Conservation (phyloP, 2,888 invertebrate species). For the Limnephilus rhombicus region DNA sequence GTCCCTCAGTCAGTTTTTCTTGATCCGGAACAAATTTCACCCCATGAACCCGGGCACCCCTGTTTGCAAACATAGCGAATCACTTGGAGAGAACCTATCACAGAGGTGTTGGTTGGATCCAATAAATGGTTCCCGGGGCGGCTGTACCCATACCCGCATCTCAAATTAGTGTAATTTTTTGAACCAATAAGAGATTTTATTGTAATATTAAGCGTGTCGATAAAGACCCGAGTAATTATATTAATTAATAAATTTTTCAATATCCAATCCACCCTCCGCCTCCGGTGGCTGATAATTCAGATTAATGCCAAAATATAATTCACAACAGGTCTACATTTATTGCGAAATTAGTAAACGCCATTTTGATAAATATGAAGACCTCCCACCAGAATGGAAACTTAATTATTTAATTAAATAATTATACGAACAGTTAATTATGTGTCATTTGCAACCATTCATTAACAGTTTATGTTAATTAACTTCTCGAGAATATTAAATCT, state of each 20-base stretch:
- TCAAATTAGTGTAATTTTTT: too few species aligned
- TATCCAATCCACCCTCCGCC: not conserved
- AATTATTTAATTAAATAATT: slow-evolving; percentile 15
- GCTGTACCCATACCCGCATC: too few species aligned
- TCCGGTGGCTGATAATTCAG: not conserved
- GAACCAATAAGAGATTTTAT: too few species aligned
- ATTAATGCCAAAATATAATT: slow-evolving; percentile 8
- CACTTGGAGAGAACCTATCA: too few species aligned
- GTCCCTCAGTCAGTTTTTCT: too few species aligned
- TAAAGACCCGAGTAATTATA: not conserved
- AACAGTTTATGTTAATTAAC: not conserved
- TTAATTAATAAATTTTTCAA: not conserved
- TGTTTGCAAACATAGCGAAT: too few species aligned
- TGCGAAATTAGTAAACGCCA: slow-evolving; percentile 31
- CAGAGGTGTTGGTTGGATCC: too few species aligned
- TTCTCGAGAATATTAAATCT: not conserved
- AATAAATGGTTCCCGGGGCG: too few species aligned
- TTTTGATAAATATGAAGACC: slow-evolving; percentile 21
- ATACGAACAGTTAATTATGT: not conserved
- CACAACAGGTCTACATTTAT: not conserved
- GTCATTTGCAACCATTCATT: not conserved
- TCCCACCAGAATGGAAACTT: slow-evolving; percentile 36
- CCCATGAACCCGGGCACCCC: too few species aligned
- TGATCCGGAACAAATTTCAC: too few species aligned
- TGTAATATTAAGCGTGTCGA: not conserved